Conservation (phyloP, 2,888 invertebrate species). For the Sinhomidia bicolor region DNA sequence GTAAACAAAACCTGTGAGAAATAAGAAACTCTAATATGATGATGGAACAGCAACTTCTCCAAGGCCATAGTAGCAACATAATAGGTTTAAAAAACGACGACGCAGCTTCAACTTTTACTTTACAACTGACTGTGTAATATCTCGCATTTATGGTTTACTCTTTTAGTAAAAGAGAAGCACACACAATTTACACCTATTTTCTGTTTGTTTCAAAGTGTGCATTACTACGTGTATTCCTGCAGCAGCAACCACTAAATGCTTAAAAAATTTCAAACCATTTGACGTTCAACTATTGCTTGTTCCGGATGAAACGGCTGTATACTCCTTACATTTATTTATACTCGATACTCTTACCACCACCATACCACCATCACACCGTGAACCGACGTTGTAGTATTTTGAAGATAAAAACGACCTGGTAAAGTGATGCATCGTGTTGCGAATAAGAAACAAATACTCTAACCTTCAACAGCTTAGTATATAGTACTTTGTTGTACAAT, state of each 20-base stretch:
- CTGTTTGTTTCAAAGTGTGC: constrained; percentile 4
- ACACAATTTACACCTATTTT: constrained; percentile 57
- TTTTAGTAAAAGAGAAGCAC: background rate
- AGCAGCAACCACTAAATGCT: constrained; percentile 53
- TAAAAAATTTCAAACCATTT: constrained; percentile 52
- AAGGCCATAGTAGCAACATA: constrained; percentile 23
- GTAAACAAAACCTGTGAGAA: background rate
- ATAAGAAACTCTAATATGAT: background rate
- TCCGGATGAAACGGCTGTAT: constrained; percentile 41
- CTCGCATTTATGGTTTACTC: background rate
- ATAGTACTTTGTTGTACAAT: background rate
- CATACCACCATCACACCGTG: background rate
- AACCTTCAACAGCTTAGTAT: background rate
- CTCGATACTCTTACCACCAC: background rate
- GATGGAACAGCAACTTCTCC: background rate
- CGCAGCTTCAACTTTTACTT: background rate
- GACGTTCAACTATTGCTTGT: too few species aligned
- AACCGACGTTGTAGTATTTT: constrained; percentile 4
- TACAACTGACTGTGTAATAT: background rate
- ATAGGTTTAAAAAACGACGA: background rate
- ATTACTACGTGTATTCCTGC: constrained; percentile 8
- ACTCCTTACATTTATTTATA: constrained; percentile 21
- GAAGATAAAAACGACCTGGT: constrained; percentile 1
- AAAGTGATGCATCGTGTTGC: constrained; percentile 2
- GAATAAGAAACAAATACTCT: constrained; percentile 23